These are phyloP conservation scores for honey bee (Apis mellifera) DNA, from an alignment of 1,140 invertebrate species.

Conservation along the genomic window DNA sequence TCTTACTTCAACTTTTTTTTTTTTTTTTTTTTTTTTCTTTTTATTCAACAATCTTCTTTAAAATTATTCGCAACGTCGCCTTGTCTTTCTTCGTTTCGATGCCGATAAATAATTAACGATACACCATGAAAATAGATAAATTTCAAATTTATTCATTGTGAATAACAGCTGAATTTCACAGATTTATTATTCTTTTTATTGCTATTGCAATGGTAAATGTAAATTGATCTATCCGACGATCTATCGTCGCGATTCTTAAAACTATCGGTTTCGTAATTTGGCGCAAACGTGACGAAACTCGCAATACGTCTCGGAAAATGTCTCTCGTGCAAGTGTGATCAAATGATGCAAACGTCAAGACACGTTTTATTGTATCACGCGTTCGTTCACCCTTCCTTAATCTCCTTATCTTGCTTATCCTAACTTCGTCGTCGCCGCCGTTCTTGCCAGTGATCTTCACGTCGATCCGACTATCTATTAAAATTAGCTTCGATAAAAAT, in stretches of 20 bases:
- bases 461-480: slow-evolving; percentile 5
- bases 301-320: not conserved
- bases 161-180: no score
- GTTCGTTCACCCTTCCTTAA: slow-evolving; percentile 54
- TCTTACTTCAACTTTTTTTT: no score
- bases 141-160: no score
- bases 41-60: no score
- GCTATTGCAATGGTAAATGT: not conserved
- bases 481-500: no score
- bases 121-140: no score
- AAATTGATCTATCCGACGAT: not conserved
- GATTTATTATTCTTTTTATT: no score
- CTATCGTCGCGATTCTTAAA: not conserved
- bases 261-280: not conserved
- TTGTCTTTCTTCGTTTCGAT: no score
- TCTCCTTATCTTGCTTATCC: slow-evolving; percentile 50
- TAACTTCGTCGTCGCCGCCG: slow-evolving; percentile 18
- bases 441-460: slow-evolving; percentile 39
- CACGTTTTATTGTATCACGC: slow-evolving; percentile 52
- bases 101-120: no score
- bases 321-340: slow-evolving; percentile 30
- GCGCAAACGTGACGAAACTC: slow-evolving; percentile 1
- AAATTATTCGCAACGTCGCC: no score
- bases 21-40: no score
- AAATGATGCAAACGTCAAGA: slow-evolving; percentile 36